Evolutionary conservation across 2,113 vertebrate genomes (phyloP), one percentile per base, ranked within the genome.

Genomic region (Pygoscelis adeliae): DNA sequence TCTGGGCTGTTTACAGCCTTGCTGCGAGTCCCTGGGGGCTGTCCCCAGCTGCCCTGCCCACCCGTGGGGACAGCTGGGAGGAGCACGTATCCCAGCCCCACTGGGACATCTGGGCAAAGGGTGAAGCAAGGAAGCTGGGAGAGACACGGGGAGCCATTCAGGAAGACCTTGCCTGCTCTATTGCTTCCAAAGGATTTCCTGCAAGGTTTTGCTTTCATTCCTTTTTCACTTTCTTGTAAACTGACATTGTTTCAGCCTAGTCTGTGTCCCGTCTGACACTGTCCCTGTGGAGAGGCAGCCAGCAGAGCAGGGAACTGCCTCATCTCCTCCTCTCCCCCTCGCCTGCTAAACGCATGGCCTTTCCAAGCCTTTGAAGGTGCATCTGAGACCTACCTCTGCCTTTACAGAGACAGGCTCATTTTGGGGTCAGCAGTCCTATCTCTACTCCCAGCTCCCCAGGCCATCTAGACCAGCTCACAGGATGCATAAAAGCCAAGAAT

Each of bases 161-260:
- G 98, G 98, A 98, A 98, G 88, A 94, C 69, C 22, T 74, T 95
- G 90, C 82, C 95, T 90, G 69, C 58, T 89, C 62, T 97, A 98
- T 98, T 97, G 93, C 96, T 98, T 98, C 98, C 97, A 88, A 52
- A 94, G 97, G 97, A 98, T 98, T 98, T 98, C 98, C 98, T 97
- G 97, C 80, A 59, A 91, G 79, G 92, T 91, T 95, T 93, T 97
- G 59, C 88, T 97, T 96, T 83, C 76, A 87, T 81, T 87, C 59
- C 55, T 83, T 87, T 87, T 78, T 74, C 44, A 61, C 80, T 92
- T 82, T 93, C 70, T 50, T 61, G 70, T 85, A 62, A 92, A 72
- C 53, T 32, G 56, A 29, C 73, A 16, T 72, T 93, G 72, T 81
- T 77, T 85, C 70, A 82, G 56, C 46, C 52, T 58, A 2, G 5